Conservation (phyloP, 2,113 vertebrate genomes). For the Anthoscopus minutus region DNA sequence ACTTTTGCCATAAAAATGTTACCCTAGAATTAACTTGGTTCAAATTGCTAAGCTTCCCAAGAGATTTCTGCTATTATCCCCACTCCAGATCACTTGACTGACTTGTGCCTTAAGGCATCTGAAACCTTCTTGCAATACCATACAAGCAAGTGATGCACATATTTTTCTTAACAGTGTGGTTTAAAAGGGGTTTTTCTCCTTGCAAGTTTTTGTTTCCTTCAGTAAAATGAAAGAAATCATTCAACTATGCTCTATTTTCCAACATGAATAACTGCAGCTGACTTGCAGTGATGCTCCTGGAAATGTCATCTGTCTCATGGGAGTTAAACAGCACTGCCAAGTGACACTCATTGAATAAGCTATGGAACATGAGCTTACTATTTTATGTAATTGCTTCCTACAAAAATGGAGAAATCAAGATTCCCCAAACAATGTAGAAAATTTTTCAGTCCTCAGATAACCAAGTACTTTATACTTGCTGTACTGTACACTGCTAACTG, state of each 20-base stretch:
- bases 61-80: neutral
- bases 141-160: neutral
- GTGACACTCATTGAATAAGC: neutral
- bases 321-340: neutral
- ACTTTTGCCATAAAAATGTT: neutral
- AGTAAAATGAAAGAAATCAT: too few species aligned
- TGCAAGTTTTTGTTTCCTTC: neutral
- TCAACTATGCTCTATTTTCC: too few species aligned
- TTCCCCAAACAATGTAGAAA: neutral
- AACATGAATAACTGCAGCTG: neutral
- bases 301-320: neutral
- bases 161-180: neutral
- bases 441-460: neutral
- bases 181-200: neutral
- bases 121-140: neutral
- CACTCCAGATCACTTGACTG: neutral
- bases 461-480: neutral
- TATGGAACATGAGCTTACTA: neutral
- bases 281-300: neutral
- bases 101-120: neutral
- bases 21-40: neutral
- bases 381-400: neutral
- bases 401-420: neutral
- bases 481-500: neutral
- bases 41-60: neutral